Conservation (phyloP, 2,797 vertebrate species). For the Poecilia gillii region DNA sequence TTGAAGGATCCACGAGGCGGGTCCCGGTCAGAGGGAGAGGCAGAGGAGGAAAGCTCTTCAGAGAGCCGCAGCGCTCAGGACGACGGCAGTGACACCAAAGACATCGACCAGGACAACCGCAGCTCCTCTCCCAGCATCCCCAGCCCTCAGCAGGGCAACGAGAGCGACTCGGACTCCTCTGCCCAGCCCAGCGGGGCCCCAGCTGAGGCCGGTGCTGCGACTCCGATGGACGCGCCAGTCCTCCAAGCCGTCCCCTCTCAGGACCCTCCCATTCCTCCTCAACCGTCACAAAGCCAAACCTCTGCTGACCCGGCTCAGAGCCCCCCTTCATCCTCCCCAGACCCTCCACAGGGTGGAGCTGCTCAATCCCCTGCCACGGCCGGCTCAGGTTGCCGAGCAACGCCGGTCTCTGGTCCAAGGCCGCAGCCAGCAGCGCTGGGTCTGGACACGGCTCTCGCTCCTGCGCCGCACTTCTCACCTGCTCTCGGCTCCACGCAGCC, state of each 20-base stretch:
- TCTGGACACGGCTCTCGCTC: slow-evolving; percentile 65
- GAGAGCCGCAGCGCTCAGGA: slow-evolving; percentile 97
- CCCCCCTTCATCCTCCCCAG: slow-evolving; percentile 75
- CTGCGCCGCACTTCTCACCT: slow-evolving; percentile 84
- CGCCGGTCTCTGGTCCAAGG: slow-evolving; percentile 69
- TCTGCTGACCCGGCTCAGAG: slow-evolving; percentile 77
- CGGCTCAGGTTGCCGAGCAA: slow-evolving; percentile 57
- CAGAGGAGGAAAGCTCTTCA: slow-evolving; percentile 91
- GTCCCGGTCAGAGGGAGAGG: slow-evolving; percentile 89
- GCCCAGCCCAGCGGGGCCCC: slow-evolving; percentile 80
- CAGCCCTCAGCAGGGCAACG: slow-evolving; percentile 96
- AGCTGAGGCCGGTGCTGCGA: slow-evolving; percentile 72
- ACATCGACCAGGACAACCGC: slow-evolving; percentile 99
- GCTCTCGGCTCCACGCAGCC: slow-evolving; percentile 60
- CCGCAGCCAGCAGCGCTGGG: slow-evolving; percentile 62
- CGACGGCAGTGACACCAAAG: slow-evolving; percentile 96
- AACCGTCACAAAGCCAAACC: slow-evolving; percentile 70
- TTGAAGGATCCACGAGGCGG: slow-evolving; percentile 89
- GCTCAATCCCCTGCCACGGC: slow-evolving; percentile 39
- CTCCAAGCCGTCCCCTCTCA: slow-evolving; percentile 74
- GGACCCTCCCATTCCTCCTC: slow-evolving; percentile 67
- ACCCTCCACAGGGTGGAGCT: slow-evolving; percentile 68
- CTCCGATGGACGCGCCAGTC: slow-evolving; percentile 53
- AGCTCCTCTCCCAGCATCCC: slow-evolving; percentile 98
- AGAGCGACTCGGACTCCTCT: slow-evolving; percentile 96